phyloP scores from a whole-genome alignment of 2,888 invertebrate species.

The Limnephilus auricula region DNA sequence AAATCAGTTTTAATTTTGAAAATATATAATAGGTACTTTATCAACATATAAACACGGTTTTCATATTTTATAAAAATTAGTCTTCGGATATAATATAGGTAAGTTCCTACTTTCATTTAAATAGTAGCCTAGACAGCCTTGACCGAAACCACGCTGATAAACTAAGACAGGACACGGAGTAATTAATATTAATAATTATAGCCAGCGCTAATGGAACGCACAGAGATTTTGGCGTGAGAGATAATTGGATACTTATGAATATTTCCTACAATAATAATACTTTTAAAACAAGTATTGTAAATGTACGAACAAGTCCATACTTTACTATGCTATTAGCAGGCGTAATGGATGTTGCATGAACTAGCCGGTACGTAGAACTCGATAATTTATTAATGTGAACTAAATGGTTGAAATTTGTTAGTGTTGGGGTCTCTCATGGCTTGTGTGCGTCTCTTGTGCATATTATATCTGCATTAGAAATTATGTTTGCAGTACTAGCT shows the following conservation, averaged over 20 bases:
- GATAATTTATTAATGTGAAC: neutral
- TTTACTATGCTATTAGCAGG: neutral
- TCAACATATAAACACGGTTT: no score
- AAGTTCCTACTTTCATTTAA: neutral
- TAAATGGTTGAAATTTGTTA: neutral
- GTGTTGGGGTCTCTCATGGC: neutral
- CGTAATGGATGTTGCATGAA: neutral
- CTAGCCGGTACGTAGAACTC: neutral
- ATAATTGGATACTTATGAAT: neutral
- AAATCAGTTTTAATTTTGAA: no score
- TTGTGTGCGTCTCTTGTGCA: neutral
- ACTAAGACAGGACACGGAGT: neutral
- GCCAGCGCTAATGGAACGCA: neutral
- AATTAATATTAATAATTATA: neutral
- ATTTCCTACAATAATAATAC: neutral
- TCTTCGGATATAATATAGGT: neutral
- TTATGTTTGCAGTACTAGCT: neutral
- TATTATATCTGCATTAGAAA: neutral
- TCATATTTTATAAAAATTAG: no score
- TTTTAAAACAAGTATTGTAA: neutral
- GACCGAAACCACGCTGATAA: neutral
- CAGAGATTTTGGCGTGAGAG: neutral
- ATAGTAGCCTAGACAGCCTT: neutral
- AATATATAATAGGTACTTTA: no score
- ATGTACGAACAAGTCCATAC: neutral